Evolutionary conservation across 2,113 vertebrate species (phyloP).

Genomic region (Bolborhynchus lineola): DNA sequence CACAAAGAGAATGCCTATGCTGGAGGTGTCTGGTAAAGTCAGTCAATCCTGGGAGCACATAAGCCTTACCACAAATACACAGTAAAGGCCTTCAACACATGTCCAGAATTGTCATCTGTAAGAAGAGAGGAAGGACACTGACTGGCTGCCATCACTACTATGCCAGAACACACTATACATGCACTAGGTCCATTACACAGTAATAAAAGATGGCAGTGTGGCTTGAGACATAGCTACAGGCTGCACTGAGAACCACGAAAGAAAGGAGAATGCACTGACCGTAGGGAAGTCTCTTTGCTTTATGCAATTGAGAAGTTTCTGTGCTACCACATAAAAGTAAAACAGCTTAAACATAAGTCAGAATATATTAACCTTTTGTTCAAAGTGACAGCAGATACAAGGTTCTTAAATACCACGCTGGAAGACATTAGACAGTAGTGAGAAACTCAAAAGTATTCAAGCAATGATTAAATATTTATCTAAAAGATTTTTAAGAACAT

Average conservation of each 20-base stretch:
- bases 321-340: background rate
- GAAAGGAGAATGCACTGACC: background rate
- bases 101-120: background rate
- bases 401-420: background rate
- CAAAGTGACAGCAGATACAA: background rate
- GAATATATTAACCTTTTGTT: background rate
- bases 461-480: background rate
- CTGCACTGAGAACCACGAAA: background rate
- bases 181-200: background rate
- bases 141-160: background rate
- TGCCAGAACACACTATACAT: background rate
- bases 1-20: background rate
- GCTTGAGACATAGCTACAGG: background rate
- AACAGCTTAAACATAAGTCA: background rate
- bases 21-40: background rate
- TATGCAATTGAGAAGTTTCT: background rate
- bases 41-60: background rate
- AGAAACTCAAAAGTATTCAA: background rate
- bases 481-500: background rate
- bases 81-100: background rate
- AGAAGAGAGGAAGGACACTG: background rate
- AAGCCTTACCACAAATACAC: background rate
- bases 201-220: background rate
- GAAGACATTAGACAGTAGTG: background rate
- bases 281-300: background rate